Evolutionary conservation across 1,140 invertebrate genomes (phyloP), one percentile per base, ranked within the genome.

Genomic region (Drosophila miranda): DNA sequence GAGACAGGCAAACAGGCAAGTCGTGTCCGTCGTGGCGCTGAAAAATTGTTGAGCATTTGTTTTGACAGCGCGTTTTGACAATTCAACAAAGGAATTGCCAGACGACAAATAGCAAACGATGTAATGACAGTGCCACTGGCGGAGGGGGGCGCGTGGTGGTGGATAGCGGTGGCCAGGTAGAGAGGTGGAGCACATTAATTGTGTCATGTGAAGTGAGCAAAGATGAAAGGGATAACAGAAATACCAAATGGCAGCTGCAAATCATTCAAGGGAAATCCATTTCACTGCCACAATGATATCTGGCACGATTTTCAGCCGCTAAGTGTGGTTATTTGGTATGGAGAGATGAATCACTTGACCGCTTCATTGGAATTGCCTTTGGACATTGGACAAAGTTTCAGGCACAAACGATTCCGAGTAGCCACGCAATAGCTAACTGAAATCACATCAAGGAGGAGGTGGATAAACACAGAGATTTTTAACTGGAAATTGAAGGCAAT

Each of bases 1-100:
- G 8, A 30, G 34, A 21, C 11, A 26, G 23, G 5, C 23, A 26
- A 26, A 26, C 23, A 66, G 56, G 26, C 64, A 62, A 63, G 64
- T 71, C 67, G 67, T 66, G 69, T 82, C 63, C 79, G 78, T 8
- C 66, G 63, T 51, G 63, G 72, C 77, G 68, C 74, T 87, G 82
- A 87, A 87, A 87, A 87, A 87, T 87, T 87, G 83, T 76, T 82
- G 58, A 87, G 63, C 82, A 87, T 87, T 87, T 87, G 71, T 87
- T 87, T 72, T 82, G 82, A 87, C 83, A 87, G 82, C 71, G 63
- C 82, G 71, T 87, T 87, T 87, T 82, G 78, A 87, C 82, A 87
- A 81, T 74, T 86, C 73, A 87, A 86, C 75, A 69, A 63, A 75
- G 60, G 60, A 61, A 63, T 50, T 64, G 21, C 14, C 23, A 49